A percentile compares a stretch with the other conserved stretches of the same genome.
These are phyloP conservation scores for Noctua fimbriata DNA, from an alignment of 2,888 invertebrate genomes.

Conservation along the genomic window DNA sequence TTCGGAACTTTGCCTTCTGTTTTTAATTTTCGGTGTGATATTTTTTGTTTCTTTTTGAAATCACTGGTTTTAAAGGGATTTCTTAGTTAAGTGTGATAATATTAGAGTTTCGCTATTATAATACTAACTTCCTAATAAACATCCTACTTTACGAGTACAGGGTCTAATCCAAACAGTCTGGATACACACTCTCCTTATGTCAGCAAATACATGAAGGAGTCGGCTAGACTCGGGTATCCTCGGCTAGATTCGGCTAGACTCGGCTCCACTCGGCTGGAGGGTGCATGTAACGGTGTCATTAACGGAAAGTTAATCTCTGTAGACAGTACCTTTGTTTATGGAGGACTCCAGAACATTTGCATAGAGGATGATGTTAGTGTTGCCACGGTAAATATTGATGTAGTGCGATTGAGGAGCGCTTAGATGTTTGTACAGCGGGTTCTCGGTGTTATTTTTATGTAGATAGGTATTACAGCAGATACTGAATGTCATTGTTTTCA, in stretches of 20 bases:
- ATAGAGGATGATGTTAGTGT: conserved; percentile 78
- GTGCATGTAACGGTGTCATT: conserved; percentile 65
- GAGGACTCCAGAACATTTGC: conserved; percentile 78
- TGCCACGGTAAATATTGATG: conserved; percentile 78
- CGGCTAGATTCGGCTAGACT: conserved; percentile 38
- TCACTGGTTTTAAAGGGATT: background rate
- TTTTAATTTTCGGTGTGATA: conserved; percentile 1
- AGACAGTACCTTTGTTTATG: conserved; percentile 75
- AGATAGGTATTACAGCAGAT: background rate
- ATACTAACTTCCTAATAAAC: conserved; percentile 23
- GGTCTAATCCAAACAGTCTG: conserved; percentile 60
- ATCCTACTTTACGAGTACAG: conserved; percentile 42
- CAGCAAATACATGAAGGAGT: conserved; percentile 59
- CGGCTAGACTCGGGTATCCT: conserved; percentile 43
- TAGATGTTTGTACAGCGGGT: conserved; percentile 51
- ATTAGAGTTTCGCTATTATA: background rate
- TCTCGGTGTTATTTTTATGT: conserved; percentile 26
- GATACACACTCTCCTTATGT: conserved; percentile 58
- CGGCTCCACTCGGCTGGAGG: conserved; percentile 48
- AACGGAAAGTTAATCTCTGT: conserved; percentile 74
- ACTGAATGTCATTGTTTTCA: background rate
- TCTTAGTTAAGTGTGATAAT: background rate
- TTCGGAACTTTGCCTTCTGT: conserved; percentile 20
- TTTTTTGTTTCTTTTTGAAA: background rate
- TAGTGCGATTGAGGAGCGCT: conserved; percentile 77